A percentile compares a stretch with the other conserved stretches of the same genome.
These are phyloP conservation scores for Pagetopsis macropterus DNA, from an alignment of 2,797 vertebrate genomes.

Conservation along the genomic window DNA sequence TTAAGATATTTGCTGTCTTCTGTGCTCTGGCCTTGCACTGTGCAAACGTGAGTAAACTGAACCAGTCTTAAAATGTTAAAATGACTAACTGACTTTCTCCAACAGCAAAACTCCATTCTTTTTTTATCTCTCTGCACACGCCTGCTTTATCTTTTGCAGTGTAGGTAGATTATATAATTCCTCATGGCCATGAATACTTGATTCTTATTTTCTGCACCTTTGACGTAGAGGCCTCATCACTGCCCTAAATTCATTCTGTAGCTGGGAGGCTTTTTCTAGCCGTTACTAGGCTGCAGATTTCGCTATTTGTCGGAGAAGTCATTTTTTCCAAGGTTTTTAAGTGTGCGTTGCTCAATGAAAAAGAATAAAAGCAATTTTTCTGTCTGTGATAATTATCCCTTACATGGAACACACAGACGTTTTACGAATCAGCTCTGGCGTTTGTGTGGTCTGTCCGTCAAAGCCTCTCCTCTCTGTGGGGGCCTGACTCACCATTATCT, in stretches of 20 bases:
- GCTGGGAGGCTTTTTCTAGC: constrained; percentile 33
- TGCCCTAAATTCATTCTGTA: constrained; percentile 34
- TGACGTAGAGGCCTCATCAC: constrained; percentile 32
- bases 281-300: constrained; percentile 30
- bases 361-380: constrained; percentile 28
- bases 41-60: constrained; percentile 92
- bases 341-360: constrained; percentile 25
- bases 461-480: constrained; percentile 43
- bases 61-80: constrained; percentile 1
- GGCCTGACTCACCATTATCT: constrained; percentile 63
- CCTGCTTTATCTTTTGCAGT: constrained; percentile 24
- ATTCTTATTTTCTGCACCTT: constrained; percentile 42
- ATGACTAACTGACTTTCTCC: background rate
- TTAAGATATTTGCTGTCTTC: constrained; percentile 99
- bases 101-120: background rate
- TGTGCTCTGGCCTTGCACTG: constrained; percentile 99
- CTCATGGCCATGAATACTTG: constrained; percentile 18
- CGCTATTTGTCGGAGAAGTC: constrained; percentile 3
- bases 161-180: constrained; percentile 25
- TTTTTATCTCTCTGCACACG: constrained; percentile 5
- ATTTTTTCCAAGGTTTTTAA: constrained; percentile 30
- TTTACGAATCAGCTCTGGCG: constrained; percentile 45
- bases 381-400: constrained; percentile 27
- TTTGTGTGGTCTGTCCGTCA: constrained; percentile 58
- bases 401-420: constrained; percentile 19